Percentiles rank a stretch among this genome's conserved stretches.
Evolutionary conservation across 2,888 invertebrate species (phyloP).

Genomic region (Ochropleura plecta): DNA sequence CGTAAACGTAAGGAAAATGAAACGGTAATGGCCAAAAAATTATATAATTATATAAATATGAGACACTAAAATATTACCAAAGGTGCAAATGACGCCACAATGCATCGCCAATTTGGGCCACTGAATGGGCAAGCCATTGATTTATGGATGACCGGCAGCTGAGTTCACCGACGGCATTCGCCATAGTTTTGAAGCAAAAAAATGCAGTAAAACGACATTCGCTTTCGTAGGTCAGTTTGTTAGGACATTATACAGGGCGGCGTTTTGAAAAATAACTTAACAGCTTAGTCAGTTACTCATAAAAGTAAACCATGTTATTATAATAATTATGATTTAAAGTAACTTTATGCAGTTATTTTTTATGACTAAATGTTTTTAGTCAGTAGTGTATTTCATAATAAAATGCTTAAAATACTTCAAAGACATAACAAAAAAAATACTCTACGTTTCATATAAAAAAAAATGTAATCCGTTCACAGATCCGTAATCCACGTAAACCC

Average conservation of each 20-base stretch:
- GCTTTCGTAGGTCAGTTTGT: conserved; percentile 81
- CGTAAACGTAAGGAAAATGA: conserved; percentile 15
- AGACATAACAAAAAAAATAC: neutral
- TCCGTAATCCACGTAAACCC: conserved; percentile 12
- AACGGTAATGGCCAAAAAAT: conserved; percentile 10
- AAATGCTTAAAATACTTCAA: neutral
- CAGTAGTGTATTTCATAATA: conserved; percentile 2
- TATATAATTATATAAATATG: too few species aligned
- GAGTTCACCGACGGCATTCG: conserved; percentile 70
- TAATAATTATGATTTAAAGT: neutral
- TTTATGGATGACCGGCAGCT: conserved; percentile 82
- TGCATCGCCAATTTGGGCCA: conserved; percentile 72
- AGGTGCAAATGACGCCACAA: conserved; percentile 67
- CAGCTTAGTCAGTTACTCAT: neutral
- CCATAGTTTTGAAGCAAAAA: conserved; percentile 63
- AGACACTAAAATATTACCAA: conserved; percentile 57
- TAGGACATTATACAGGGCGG: conserved; percentile 64
- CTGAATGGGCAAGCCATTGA: conserved; percentile 76
- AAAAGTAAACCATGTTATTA: neutral
- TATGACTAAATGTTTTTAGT: too few species aligned
- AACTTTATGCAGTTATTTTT: neutral
- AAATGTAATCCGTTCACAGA: neutral
- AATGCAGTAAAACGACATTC: conserved; percentile 74
- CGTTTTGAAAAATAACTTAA: conserved; percentile 11
- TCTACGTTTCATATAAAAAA: accelerated